Conservation (phyloP, 1,140 invertebrate species). For the Spodoptera litura region DNA sequence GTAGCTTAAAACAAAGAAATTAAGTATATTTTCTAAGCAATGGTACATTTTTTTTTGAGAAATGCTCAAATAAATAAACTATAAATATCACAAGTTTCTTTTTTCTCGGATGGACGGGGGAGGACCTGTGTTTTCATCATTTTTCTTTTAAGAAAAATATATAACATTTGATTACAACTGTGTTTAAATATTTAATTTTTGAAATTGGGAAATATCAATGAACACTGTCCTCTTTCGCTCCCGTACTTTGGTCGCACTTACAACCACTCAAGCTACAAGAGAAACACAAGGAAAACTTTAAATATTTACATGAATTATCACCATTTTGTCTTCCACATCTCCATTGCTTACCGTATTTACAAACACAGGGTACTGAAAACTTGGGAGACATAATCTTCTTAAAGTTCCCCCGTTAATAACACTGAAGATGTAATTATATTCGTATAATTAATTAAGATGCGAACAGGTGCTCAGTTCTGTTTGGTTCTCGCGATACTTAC, state of each 20-base stretch:
- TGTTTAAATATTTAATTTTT: too few species aligned
- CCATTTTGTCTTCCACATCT: neutral
- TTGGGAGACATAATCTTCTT: constrained; percentile 43
- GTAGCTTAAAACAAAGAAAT: too few species aligned
- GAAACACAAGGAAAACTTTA: neutral
- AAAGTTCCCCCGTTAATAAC: constrained; percentile 42
- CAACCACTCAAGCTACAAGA: neutral
- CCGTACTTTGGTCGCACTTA: neutral
- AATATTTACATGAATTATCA: constrained; percentile 7
- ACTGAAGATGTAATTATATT: constrained; percentile 46
- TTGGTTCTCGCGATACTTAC: constrained; percentile 45
- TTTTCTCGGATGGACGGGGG: too few species aligned
- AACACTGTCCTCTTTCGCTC: too few species aligned
- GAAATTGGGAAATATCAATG: too few species aligned
- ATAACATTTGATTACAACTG: too few species aligned
- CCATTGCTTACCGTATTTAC: neutral
- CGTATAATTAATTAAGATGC: constrained; percentile 45
- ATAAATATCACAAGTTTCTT: too few species aligned
- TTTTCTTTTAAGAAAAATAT: too few species aligned
- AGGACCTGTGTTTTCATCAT: too few species aligned
- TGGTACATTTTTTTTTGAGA: too few species aligned
- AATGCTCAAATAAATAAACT: too few species aligned
- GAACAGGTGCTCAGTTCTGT: constrained; percentile 35
- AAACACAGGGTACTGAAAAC: constrained; percentile 42
- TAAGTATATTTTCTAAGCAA: too few species aligned